Conservation (phyloP, 2,888 invertebrate genomes). For the Eulithis prunata region DNA sequence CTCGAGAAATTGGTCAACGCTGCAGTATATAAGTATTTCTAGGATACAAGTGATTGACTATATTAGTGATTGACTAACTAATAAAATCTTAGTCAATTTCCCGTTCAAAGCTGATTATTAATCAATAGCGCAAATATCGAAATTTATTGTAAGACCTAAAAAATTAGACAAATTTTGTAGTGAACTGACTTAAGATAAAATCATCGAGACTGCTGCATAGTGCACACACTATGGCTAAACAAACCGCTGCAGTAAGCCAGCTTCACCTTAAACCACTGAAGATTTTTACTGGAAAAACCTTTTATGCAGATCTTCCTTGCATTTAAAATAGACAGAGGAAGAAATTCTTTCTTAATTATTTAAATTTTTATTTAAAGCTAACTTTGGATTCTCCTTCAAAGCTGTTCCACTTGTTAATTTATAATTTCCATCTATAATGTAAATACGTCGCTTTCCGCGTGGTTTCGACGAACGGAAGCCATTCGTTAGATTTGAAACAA, state of each 20-base stretch:
- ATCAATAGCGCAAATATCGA: too few relatives aligned
- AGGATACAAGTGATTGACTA: too few relatives aligned
- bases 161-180: too few relatives aligned
- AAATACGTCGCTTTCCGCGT: conserved; percentile 23
- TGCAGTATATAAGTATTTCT: too few relatives aligned
- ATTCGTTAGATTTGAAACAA: conserved; percentile 36
- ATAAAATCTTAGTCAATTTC: too few relatives aligned
- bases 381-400: conserved; percentile 28
- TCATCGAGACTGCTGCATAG: too few relatives aligned
- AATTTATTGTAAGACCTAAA: too few relatives aligned
- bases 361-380: conserved; percentile 35
- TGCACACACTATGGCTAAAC: too few relatives aligned
- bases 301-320: conserved; percentile 58
- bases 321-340: conserved; percentile 42
- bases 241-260: conserved; percentile 1
- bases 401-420: conserved; percentile 25
- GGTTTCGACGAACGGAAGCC: conserved; percentile 27
- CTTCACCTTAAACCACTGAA: conserved; percentile 25
- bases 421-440: conserved; percentile 33
- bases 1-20: too few relatives aligned
- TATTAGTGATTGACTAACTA: too few relatives aligned
- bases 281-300: conserved; percentile 52
- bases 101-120: too few relatives aligned
- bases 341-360: conserved; percentile 39
- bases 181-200: too few relatives aligned